A percentile compares a stretch with the other conserved stretches of the same genome.
These are phyloP conservation scores for Callipepla squamata DNA, from an alignment of 2,113 vertebrate genomes.

Conservation along the genomic window DNA sequence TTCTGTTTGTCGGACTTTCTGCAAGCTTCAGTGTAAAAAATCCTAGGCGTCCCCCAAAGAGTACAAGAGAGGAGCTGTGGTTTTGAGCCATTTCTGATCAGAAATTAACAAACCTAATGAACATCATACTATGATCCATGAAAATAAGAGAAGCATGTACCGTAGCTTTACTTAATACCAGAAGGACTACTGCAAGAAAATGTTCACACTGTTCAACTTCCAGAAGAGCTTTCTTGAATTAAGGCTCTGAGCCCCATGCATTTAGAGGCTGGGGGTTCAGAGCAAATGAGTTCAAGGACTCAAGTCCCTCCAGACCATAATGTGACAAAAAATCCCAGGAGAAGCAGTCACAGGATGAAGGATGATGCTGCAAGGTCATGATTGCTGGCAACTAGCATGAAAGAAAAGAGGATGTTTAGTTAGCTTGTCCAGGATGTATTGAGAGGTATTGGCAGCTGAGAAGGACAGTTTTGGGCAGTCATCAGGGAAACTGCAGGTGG, in stretches of 20 bases:
- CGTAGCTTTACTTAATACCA: neutral
- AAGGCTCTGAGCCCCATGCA: neutral
- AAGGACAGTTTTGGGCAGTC: slow-evolving; percentile 5
- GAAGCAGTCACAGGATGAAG: neutral
- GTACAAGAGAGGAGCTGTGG: neutral
- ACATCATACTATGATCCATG: neutral
- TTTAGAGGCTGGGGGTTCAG: neutral
- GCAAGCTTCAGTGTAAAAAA: neutral
- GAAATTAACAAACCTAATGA: neutral
- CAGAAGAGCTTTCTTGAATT: neutral
- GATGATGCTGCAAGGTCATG: neutral
- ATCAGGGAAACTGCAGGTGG: neutral
- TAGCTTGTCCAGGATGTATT: slow-evolving; percentile 10
- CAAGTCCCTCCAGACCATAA: neutral
- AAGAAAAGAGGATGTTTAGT: slow-evolving; percentile 25
- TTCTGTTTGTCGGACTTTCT: neutral
- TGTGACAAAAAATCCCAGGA: neutral
- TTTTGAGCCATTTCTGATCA: neutral
- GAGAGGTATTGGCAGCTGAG: neutral
- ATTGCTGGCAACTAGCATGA: neutral
- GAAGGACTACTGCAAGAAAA: neutral
- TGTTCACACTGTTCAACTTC: neutral
- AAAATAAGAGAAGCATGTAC: neutral
- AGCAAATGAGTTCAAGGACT: neutral
- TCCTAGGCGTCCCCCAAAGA: neutral